Base-by-base conservation (phyloP, 2,797 vertebrate genomes). In the Babyrousa celebensis region DNA sequence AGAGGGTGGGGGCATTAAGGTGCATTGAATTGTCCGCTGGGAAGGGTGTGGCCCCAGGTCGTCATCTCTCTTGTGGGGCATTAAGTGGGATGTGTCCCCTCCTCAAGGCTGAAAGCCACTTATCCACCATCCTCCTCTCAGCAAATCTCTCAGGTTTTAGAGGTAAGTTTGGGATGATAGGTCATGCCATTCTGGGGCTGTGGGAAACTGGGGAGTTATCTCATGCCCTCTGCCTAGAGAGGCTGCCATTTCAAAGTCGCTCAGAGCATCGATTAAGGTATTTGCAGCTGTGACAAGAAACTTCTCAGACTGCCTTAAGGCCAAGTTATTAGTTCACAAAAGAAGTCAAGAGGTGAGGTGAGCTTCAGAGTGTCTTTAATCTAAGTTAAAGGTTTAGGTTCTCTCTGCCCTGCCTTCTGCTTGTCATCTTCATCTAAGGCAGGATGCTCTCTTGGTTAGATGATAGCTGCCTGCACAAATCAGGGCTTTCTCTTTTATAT, bases 401-500 rank as follows among this genome's bases (percentile, higher is more conserved):
- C 14, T 43, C 48, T 62, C 7, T 23, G 0, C 15, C 4, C 21
- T 56, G 58, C 52, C 75, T 85, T 74, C 40, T 32, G 21, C 85
- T 18, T 62, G 27, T 27, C 18, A 27, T 32, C 17, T 65, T 72
- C 16, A 65, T 43, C 65, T 79, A 56, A 65, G 68, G 29, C 17
- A 16, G 36, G 54, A 12, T 23, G 6, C 14, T 87, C 4, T 74
- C 84, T 90, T 43, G 6, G 65, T 29, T 85, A 18, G 15, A 18
- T 72, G 82, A 65, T 29, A 78, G 32, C 12, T 63, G 29, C 32
- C 58, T 74, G 72, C 7, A 70, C 91, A 77, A 80, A 85, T 67
- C 15, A 56, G 25, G 23, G 25, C 56, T 94, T 96, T 90, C 25
- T 70, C 52, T 78, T 83, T 86, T 62, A 23, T 70, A 58, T 36